Evolutionary conservation across 2,888 invertebrate genomes (phyloP).

Genomic region (Hirtodrosophila trivittata): DNA sequence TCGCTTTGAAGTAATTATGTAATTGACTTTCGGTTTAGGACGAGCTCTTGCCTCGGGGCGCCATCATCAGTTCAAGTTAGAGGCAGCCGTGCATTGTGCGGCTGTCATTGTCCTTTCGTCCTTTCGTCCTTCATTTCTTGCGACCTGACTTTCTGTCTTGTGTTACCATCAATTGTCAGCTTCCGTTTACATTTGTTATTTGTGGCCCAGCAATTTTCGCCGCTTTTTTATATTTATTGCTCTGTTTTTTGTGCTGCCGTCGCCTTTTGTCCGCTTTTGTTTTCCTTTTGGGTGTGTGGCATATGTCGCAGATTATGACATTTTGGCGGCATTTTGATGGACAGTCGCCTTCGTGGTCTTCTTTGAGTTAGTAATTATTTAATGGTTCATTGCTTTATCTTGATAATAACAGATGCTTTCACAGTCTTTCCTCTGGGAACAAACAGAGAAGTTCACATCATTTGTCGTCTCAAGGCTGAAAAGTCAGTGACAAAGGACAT

Average conservation of each 20-base stretch:
- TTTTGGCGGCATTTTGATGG: slow-evolving; percentile 60
- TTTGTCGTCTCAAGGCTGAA: slow-evolving; percentile 3
- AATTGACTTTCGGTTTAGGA: slow-evolving; percentile 60
- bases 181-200: slow-evolving; percentile 67
- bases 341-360: slow-evolving; percentile 19
- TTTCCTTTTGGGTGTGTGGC: slow-evolving; percentile 31
- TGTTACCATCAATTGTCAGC: slow-evolving; percentile 66
- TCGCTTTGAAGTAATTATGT: slow-evolving; percentile 72
- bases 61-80: slow-evolving; percentile 41
- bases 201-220: slow-evolving; percentile 30
- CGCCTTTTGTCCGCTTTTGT: neutral
- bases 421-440: too few species aligned
- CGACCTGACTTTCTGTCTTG: slow-evolving; percentile 25
- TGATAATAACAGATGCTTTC: slow-evolving; percentile 20
- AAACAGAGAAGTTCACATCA: neutral
- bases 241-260: slow-evolving; percentile 13
- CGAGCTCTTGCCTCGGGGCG: slow-evolving; percentile 44
- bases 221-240: slow-evolving; percentile 27
- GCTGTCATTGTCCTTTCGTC: slow-evolving; percentile 64
- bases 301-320: slow-evolving; percentile 74
- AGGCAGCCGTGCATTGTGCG: slow-evolving; percentile 26
- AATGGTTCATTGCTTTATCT: slow-evolving; percentile 50
- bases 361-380: slow-evolving; percentile 60
- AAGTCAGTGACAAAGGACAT: neutral
- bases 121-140: slow-evolving; percentile 29